phyloP scores from a whole-genome alignment of 2,888 invertebrate genomes.

The Chesias legatella region DNA sequence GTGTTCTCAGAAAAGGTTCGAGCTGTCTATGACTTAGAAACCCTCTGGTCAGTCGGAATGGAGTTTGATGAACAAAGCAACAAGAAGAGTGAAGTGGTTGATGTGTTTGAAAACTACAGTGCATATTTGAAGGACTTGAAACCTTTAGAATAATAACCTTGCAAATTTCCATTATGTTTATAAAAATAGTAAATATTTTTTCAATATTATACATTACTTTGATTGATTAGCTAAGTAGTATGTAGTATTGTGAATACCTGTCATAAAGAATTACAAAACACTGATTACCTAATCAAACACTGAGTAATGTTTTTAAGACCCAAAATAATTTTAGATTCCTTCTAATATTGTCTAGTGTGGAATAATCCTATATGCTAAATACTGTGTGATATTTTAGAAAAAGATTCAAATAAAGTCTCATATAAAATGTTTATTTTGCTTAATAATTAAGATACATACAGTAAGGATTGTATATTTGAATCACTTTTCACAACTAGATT shows the following conservation, averaged over 20 bases:
- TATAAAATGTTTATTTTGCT: conserved; percentile 80
- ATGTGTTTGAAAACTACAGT: conserved; percentile 85
- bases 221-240: too few species aligned
- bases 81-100: conserved; percentile 81
- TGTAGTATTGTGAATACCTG: too few species aligned
- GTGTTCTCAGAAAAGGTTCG: conserved; percentile 88
- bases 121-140: conserved; percentile 82
- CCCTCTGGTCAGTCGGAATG: conserved; percentile 93
- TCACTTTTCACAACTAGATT: conserved; percentile 50
- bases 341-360: too few species aligned
- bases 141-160: conserved; percentile 59
- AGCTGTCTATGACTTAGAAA: conserved; percentile 91
- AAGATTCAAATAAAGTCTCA: conserved; percentile 68
- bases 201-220: background rate
- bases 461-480: conserved; percentile 66
- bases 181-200: background rate
- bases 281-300: too few species aligned
- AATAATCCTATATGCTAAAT: too few species aligned
- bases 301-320: too few species aligned
- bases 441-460: conserved; percentile 71
- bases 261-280: too few species aligned
- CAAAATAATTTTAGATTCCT: too few species aligned
- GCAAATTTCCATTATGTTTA: background rate
- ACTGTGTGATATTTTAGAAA: conserved; percentile 26
- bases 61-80: conserved; percentile 87